A percentile compares a stretch with the other conserved stretches of the same genome.
Evolutionary conservation across 2,113 vertebrate species (phyloP).

Genomic region (Stictonetta naevosa): DNA sequence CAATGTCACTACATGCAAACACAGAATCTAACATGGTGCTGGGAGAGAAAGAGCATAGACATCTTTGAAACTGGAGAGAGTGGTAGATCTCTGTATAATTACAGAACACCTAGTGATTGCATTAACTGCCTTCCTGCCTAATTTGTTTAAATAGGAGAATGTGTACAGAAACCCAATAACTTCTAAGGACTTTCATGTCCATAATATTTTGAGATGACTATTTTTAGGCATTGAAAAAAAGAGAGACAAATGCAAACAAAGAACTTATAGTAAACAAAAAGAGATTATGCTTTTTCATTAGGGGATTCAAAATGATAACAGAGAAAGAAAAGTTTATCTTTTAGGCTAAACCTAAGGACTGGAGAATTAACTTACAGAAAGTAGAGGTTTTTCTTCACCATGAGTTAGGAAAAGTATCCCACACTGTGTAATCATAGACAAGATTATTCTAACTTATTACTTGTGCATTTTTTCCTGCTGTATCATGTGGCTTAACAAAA

Average conservation of each 20-base stretch:
- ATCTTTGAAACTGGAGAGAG: neutral
- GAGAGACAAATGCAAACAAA: fast-evolving
- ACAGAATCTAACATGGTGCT: neutral
- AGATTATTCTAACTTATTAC: neutral
- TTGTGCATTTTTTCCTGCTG: neutral
- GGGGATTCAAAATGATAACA: neutral
- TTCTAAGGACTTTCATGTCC: neutral
- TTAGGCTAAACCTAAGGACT: neutral
- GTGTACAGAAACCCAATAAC: neutral
- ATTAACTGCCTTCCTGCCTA: neutral
- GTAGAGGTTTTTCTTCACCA: neutral
- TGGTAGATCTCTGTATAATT: neutral
- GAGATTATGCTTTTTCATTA: neutral
- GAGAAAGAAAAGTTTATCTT: neutral
- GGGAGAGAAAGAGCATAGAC: neutral
- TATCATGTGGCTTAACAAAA: neutral
- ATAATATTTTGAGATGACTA: neutral
- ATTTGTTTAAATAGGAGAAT: neutral
- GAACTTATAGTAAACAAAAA: neutral
- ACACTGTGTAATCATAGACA: neutral
- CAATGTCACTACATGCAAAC: neutral
- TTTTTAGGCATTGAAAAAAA: neutral
- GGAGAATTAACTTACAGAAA: neutral
- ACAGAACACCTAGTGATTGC: neutral
- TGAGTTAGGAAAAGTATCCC: neutral